Base-by-base conservation (phyloP, 53 echinoderm and acorn worm genomes). In the Crossaster papposus region DNA sequence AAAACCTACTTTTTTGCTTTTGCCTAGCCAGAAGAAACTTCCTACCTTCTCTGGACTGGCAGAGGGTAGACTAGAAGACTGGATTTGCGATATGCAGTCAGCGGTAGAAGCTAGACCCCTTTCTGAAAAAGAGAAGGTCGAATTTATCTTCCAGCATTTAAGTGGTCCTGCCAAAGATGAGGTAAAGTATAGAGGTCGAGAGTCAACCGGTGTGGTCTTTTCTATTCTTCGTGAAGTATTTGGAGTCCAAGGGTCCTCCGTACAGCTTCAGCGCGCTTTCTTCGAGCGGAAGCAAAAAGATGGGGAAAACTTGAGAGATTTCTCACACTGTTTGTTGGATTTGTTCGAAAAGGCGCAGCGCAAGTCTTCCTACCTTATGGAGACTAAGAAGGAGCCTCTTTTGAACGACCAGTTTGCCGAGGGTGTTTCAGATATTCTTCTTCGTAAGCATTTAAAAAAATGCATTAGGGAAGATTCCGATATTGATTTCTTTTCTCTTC, bases 361-460 rank as follows among this genome's bases (percentile, higher is more conserved):
- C 1, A 78, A 78, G 50, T 50, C 17, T 13, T 51, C 78, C 24
- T 51, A 50, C 24, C 78, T 78, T 3, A 78, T 78, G 78, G 78
- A 78, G 38, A n/a, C n/a, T n/a, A 78, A 78, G 51, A 51, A 51
- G 23, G 78, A 78, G 51, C 78, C 50, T 50, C 51, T 78, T 10
- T 35, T 78, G 4, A 78, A 78, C 15, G 78, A 78, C n/a, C 51
- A 78, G 78, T 78, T 78, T 50, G 78, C 51, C 14, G 78, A 78
- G 34, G 78, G 78, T 23, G 78, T 78, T 7, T 22, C 14, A 9
- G 78, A 78, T 51, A 23, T 37, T 36, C n/a, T 26, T 23, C 51
- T 50, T n/a, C 78, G 51, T 1, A 78, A 78, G 36, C 51, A 78
- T 18, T 33, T 75, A 17, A 79, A 79, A 44, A 75, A 37, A 4